Evolutionary conservation across 1,140 invertebrate species (phyloP).

Genomic region (Drosophila busckii): DNA sequence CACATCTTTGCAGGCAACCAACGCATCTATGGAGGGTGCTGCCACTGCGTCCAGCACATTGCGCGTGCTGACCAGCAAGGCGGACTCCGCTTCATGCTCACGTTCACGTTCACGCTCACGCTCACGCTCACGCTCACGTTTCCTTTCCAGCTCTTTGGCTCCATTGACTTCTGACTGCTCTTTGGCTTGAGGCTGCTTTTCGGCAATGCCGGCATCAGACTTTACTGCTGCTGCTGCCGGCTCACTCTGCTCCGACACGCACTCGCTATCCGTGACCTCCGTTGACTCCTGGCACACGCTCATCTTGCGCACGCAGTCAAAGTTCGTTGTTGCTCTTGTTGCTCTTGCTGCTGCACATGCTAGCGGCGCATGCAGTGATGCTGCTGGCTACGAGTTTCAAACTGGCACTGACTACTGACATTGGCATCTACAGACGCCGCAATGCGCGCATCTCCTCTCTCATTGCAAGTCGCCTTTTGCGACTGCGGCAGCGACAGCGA

Average conservation of each 20-base stretch:
- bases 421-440: slow-evolving; percentile 28
- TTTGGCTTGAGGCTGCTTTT: too few relatives aligned
- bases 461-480: slow-evolving; percentile 42
- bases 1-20: slow-evolving; percentile 63
- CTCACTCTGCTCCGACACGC: slow-evolving; percentile 13
- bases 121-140: too few relatives aligned
- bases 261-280: too few relatives aligned
- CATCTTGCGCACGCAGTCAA: slow-evolving; percentile 38
- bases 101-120: too few relatives aligned
- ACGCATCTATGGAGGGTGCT: slow-evolving; percentile 45
- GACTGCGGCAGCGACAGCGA: background rate
- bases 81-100: background rate
- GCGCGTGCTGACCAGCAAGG: slow-evolving; percentile 6
- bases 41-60: slow-evolving; percentile 10
- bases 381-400: too few relatives aligned
- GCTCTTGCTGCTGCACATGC: slow-evolving; percentile 42
- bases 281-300: slow-evolving; percentile 53
- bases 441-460: slow-evolving; percentile 25
- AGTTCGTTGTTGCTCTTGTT: background rate
- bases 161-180: background rate
- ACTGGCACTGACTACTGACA: slow-evolving; percentile 2
- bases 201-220: too few relatives aligned
- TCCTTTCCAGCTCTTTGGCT: too few relatives aligned
- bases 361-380: slow-evolving; percentile 45
- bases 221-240: slow-evolving; percentile 13